Conservation (phyloP, 2,113 vertebrate genomes). For the Crotalus horridus region DNA sequence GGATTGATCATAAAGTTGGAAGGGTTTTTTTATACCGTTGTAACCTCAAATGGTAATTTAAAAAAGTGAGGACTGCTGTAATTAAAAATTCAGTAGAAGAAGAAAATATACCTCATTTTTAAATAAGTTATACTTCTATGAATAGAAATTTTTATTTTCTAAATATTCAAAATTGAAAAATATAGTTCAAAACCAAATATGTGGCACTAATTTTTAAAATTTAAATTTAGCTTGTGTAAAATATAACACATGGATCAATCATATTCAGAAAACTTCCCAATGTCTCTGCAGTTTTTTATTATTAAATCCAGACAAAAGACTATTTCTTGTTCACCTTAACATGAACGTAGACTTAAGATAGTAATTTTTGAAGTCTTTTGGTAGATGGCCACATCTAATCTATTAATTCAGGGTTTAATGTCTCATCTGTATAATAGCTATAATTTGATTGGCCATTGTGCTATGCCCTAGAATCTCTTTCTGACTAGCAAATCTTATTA, state of each 20-base stretch:
- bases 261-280: neutral
- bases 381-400: neutral
- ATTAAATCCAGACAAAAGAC: neutral
- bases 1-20: neutral
- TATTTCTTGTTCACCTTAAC: neutral
- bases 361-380: neutral
- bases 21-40: neutral
- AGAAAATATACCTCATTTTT: neutral
- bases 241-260: neutral
- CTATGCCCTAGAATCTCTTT: neutral
- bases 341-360: neutral
- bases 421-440: neutral
- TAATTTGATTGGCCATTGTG: neutral
- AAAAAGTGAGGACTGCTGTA: neutral
- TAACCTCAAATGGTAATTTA: neutral
- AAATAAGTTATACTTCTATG: neutral
- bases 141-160: neutral
- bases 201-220: neutral
- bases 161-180: neutral
- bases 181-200: neutral
- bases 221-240: neutral
- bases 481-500: neutral
- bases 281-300: neutral
- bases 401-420: neutral
- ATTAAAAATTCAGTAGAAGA: neutral